Evolutionary conservation across 1,140 invertebrate genomes (phyloP).

Genomic region (Microplitis mediator): DNA sequence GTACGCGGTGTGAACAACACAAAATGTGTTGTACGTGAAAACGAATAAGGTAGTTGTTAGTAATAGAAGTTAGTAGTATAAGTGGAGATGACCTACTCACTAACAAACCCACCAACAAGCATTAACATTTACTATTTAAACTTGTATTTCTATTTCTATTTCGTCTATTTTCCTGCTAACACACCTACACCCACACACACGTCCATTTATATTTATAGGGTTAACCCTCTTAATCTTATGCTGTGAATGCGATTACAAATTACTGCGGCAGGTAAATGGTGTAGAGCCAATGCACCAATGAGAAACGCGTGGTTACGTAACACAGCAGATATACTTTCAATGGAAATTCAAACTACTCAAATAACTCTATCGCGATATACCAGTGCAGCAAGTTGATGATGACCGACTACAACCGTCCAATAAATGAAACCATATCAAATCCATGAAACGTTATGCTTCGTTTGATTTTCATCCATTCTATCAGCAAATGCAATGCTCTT

Average conservation of each 20-base stretch:
- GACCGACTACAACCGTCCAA: too few species aligned
- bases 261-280: conserved; percentile 26
- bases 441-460: neutral
- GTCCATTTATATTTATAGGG: neutral
- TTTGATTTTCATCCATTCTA: neutral
- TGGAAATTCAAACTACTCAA: neutral
- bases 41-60: neutral
- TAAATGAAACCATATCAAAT: neutral
- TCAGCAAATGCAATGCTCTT: neutral
- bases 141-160: conserved; percentile 5
- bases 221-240: neutral
- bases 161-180: neutral
- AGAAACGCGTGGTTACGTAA: conserved; percentile 15
- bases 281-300: conserved; percentile 17
- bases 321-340: conserved; percentile 2
- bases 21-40: neutral
- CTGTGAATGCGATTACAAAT: conserved; percentile 20
- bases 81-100: too few species aligned
- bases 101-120: conserved; percentile 19
- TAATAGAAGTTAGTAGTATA: neutral
- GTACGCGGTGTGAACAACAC: conserved; percentile 1
- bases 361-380: too few species aligned
- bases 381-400: too few species aligned
- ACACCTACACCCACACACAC: neutral
- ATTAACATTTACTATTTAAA: neutral